A percentile compares a stretch with the other conserved stretches of the same genome.
Conservation (phyloP, 2,888 invertebrate genomes). For the Myopa tessellatipennis region DNA sequence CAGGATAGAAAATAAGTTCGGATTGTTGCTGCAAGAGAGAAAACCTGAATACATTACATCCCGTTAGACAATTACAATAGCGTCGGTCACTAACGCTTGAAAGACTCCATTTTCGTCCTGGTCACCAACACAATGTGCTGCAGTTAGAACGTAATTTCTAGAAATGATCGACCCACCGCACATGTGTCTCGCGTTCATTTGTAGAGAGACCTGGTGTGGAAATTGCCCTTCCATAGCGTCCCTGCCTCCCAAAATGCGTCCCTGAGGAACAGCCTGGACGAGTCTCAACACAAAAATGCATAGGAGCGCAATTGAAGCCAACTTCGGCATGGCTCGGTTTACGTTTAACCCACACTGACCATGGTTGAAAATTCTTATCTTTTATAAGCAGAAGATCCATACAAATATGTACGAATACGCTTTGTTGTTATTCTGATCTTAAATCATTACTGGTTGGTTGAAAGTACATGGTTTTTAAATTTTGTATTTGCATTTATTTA, state of each 20-base stretch:
- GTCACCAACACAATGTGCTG: constrained; percentile 59
- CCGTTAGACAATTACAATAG: too few relatives aligned
- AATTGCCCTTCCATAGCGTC: constrained; percentile 60
- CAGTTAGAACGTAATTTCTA: constrained; percentile 54
- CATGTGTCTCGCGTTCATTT: constrained; percentile 52
- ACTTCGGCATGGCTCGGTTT: too few relatives aligned
- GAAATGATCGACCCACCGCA: constrained; percentile 59
- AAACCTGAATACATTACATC: too few relatives aligned
- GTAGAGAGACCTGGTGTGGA: constrained; percentile 65
- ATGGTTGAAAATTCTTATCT: too few relatives aligned
- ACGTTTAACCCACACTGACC: too few relatives aligned
- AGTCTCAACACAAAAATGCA: background rate
- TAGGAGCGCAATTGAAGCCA: background rate
- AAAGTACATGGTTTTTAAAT: too few relatives aligned
- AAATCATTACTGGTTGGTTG: too few relatives aligned
- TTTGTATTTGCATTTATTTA: too few relatives aligned
- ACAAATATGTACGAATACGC: too few relatives aligned
- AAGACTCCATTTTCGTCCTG: background rate
- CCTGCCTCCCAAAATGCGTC: constrained; percentile 55
- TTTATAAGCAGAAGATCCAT: too few relatives aligned
- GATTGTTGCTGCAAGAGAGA: background rate
- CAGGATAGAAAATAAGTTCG: constrained; percentile 50
- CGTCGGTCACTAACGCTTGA: background rate
- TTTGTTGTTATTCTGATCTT: too few relatives aligned
- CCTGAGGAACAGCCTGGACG: constrained; percentile 26